Evolutionary conservation across 2,797 vertebrate genomes (phyloP).

Genomic region (Hoplostethus mediterraneus): DNA sequence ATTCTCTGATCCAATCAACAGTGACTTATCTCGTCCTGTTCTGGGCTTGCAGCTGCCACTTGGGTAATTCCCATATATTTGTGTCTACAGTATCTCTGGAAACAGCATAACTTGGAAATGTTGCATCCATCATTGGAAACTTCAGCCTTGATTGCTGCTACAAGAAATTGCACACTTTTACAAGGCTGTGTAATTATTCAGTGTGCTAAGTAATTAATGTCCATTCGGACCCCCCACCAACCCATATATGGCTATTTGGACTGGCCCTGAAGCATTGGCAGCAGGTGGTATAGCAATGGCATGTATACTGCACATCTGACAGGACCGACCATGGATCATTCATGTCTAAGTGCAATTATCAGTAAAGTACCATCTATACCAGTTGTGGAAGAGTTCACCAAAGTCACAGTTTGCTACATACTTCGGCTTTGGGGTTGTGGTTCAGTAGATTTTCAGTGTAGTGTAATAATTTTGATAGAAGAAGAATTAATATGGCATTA

Average conservation of each 20-base stretch:
- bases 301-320: too few relatives aligned
- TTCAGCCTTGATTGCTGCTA: conserved; percentile 66
- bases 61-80: conserved; percentile 73
- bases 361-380: not conserved
- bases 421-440: too few relatives aligned
- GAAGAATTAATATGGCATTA: too few relatives aligned
- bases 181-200: conserved; percentile 36
- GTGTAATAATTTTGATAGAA: too few relatives aligned
- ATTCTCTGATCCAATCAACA: conserved; percentile 82
- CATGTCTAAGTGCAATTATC: too few relatives aligned
- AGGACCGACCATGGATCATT: too few relatives aligned
- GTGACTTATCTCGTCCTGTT: conserved; percentile 80
- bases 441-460: too few relatives aligned
- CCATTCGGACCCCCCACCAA: not conserved
- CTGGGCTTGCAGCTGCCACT: conserved; percentile 81
- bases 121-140: conserved; percentile 65
- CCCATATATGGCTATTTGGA: not conserved
- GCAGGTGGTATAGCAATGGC: not conserved
- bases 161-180: conserved; percentile 62
- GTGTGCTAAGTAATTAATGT: conserved; percentile 38
- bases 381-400: too few relatives aligned
- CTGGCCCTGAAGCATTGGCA: not conserved
- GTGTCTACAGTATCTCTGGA: conserved; percentile 68
- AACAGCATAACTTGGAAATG: conserved; percentile 58
- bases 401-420: too few relatives aligned